Percentiles rank a stretch among this genome's conserved stretches.
These are phyloP conservation scores for Gerosis bhagava DNA, from an alignment of 2,888 invertebrate species.

Conservation along the genomic window DNA sequence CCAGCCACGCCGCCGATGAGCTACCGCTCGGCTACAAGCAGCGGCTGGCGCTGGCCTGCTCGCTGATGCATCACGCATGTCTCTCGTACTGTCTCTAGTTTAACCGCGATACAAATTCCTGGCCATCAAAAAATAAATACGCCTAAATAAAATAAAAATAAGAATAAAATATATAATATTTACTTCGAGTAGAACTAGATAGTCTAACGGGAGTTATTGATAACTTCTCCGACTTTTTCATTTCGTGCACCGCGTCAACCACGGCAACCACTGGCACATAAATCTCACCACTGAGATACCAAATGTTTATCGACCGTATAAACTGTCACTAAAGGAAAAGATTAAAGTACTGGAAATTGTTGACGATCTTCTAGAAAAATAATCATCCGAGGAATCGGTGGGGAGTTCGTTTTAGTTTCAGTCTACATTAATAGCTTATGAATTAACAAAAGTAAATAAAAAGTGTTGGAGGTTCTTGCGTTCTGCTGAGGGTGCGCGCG, in stretches of 20 bases:
- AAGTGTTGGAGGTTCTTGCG: not conserved
- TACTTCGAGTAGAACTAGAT: not conserved
- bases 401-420: no score
- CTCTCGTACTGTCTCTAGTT: no score
- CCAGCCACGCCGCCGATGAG: no score
- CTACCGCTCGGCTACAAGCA: no score
- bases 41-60: no score
- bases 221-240: not conserved
- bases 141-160: no score
- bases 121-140: not conserved
- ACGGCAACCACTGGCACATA: not conserved
- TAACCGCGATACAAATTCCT: no score
- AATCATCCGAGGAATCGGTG: not conserved
- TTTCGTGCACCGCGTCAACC: not conserved
- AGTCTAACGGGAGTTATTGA: not conserved
- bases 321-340: not conserved
- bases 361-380: not conserved
- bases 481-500: not conserved
- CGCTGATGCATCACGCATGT: no score
- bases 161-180: no score
- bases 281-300: not conserved
- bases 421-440: no score
- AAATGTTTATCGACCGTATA: not conserved
- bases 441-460: no score
- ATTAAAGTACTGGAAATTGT: not conserved